Percentiles rank a stretch among this genome's conserved stretches.
Evolutionary conservation across 2,797 vertebrate genomes (phyloP).

Genomic region (Thamnophis elegans): DNA sequence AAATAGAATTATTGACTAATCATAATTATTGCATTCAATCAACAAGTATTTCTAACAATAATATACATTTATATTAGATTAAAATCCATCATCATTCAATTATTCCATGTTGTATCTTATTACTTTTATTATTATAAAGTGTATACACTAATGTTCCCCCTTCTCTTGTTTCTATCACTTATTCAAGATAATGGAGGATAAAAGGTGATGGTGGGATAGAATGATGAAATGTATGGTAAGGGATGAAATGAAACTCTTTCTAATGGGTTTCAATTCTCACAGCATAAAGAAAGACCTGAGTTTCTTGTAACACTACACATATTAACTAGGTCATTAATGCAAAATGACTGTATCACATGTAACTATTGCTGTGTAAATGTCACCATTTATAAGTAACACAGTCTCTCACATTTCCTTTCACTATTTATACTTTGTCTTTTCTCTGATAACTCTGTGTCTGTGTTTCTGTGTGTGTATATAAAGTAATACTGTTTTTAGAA

Average conservation of each 20-base stretch:
- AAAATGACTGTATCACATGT: neutral
- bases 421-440: neutral
- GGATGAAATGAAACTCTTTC: neutral
- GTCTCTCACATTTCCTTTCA: neutral
- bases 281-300: neutral
- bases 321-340: neutral
- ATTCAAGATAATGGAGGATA: neutral
- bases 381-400: neutral
- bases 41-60: too few relatives aligned
- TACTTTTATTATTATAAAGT: too few relatives aligned
- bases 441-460: neutral
- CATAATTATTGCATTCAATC: too few relatives aligned
- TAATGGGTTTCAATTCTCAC: neutral
- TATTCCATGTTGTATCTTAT: too few relatives aligned
- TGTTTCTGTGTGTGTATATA: neutral
- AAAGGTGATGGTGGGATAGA: neutral
- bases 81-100: too few relatives aligned
- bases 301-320: neutral
- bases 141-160: too few relatives aligned
- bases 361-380: neutral
- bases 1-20: too few relatives aligned
- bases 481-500: neutral
- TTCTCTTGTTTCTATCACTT: too few relatives aligned
- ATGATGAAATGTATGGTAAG: neutral
- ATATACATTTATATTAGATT: too few relatives aligned